Conservation (phyloP, 2,888 invertebrate species). For the Leptinotarsa juncta region DNA sequence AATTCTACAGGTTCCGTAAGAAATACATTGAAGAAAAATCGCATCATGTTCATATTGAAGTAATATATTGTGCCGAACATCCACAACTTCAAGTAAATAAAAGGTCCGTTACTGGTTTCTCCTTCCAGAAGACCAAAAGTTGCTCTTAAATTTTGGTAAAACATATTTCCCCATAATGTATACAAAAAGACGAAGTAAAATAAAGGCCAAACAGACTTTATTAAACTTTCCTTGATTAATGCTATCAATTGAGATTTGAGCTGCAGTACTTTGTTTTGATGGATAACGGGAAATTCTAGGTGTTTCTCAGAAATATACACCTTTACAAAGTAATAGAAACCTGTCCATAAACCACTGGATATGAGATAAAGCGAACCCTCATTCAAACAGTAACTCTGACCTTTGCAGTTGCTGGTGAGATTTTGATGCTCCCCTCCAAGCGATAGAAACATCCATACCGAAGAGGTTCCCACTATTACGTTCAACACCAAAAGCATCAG, state of each 20-base stretch:
- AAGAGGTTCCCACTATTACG: conserved; percentile 73
- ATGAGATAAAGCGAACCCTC: conserved; percentile 77
- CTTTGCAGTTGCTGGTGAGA: conserved; percentile 67
- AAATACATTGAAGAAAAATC: conserved; percentile 76
- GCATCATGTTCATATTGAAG: conserved; percentile 78
- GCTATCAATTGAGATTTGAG: conserved; percentile 72
- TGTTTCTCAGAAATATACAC: conserved; percentile 70
- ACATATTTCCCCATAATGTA: conserved; percentile 71
- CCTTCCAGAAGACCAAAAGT: conserved; percentile 68
- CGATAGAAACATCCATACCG: conserved; percentile 77
- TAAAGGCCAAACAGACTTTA: conserved; percentile 73
- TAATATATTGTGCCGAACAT: conserved; percentile 77
- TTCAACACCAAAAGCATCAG: conserved; percentile 71
- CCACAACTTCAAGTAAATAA: conserved; percentile 72
- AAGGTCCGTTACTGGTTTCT: conserved; percentile 68
- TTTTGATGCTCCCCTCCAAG: conserved; percentile 72
- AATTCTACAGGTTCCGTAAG: conserved; percentile 79
- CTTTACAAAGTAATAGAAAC: conserved; percentile 72
- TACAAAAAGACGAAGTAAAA: conserved; percentile 73
- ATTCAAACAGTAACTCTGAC: conserved; percentile 71
- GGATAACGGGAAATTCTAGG: conserved; percentile 77
- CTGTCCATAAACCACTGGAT: conserved; percentile 77
- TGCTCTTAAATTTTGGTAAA: conserved; percentile 68
- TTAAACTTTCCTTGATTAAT: conserved; percentile 71
- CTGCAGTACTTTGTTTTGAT: conserved; percentile 76